phyloP scores from a whole-genome alignment of 2,888 invertebrate species.

The Acheta domesticus region DNA sequence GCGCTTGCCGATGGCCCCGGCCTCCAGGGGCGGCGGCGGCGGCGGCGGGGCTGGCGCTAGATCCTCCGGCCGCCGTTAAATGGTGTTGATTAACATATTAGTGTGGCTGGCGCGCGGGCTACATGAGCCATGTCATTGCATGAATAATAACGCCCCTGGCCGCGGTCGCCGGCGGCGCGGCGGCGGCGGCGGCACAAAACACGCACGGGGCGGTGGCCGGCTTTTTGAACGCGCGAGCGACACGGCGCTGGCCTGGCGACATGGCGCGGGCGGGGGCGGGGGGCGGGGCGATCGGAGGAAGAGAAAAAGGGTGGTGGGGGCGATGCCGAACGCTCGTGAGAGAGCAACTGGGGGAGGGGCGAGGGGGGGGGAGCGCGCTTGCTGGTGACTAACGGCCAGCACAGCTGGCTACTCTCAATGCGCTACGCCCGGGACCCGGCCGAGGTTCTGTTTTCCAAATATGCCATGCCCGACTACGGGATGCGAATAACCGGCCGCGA shows the following conservation, averaged over 20 bases:
- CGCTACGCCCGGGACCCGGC: background rate
- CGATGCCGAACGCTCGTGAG: background rate
- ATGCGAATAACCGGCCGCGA: background rate
- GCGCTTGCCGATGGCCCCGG: too few species aligned
- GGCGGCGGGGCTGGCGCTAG: background rate
- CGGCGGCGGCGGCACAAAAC: background rate
- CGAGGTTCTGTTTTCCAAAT: background rate
- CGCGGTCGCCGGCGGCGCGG: background rate
- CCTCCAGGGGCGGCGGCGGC: too few species aligned
- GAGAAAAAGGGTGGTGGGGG: background rate
- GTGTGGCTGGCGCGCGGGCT: background rate
- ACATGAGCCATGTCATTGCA: slow-evolving; percentile 18
- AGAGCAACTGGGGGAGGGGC: background rate
- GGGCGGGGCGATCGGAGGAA: background rate
- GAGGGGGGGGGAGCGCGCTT: background rate
- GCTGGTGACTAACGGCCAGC: background rate
- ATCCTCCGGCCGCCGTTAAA: background rate
- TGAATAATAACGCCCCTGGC: background rate
- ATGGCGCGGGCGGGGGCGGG: background rate
- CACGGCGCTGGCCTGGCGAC: background rate
- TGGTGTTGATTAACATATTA: slow-evolving; percentile 18
- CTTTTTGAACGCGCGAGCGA: background rate
- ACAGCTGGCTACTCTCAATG: background rate
- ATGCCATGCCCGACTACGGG: background rate
- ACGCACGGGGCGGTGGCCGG: background rate